A percentile compares a stretch with the other conserved stretches of the same genome.
Conservation (phyloP, 2,113 vertebrate species). For the Gyps fulvus region DNA sequence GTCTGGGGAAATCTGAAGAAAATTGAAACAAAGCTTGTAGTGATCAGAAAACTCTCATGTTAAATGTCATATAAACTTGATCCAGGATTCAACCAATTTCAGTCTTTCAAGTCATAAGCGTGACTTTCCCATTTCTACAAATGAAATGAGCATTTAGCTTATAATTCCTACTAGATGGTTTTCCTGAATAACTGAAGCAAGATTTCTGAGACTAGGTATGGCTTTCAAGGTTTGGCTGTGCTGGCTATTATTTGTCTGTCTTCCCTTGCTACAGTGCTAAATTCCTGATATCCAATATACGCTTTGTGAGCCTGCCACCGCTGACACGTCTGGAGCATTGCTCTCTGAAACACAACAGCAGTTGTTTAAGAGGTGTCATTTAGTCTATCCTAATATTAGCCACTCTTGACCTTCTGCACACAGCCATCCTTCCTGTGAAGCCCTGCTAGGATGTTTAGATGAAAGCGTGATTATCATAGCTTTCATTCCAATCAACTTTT, state of each 20-base stretch:
- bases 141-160: background rate
- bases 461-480: background rate
- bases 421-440: background rate
- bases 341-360: background rate
- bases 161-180: background rate
- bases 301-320: fast-evolving
- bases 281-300: background rate
- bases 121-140: background rate
- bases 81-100: background rate
- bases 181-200: background rate
- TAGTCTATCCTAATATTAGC: background rate
- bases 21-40: background rate
- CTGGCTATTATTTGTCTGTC: background rate
- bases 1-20: background rate
- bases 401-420: background rate
- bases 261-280: background rate
- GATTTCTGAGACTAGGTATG: background rate
- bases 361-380: background rate
- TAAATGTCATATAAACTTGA: background rate
- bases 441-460: background rate
- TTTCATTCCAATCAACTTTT: background rate
- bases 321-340: background rate
- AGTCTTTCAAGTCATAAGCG: background rate
- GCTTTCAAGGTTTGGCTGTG: background rate
- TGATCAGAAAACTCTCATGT: background rate